phyloP scores from a whole-genome alignment of 1,140 invertebrate genomes.

The Euborellia annulipes region DNA sequence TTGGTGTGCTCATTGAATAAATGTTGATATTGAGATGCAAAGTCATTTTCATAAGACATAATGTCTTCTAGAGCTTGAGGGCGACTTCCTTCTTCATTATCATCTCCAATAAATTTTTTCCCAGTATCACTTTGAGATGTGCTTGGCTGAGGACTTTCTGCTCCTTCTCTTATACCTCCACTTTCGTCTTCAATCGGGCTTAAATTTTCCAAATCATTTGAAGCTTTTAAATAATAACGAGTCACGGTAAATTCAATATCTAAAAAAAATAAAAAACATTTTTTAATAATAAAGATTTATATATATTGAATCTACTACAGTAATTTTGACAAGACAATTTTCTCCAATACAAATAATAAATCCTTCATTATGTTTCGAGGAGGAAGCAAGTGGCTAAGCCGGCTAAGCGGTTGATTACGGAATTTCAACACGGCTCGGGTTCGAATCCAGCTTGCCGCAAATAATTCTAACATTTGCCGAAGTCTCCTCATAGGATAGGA shows the following conservation, averaged over 20 bases:
- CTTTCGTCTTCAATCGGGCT: conserved; percentile 16
- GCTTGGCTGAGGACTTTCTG: background rate
- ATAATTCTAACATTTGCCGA: no score
- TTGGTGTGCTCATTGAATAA: background rate
- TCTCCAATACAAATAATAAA: background rate
- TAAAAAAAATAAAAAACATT: conserved; percentile 25
- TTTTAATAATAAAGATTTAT: background rate
- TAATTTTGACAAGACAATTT: background rate
- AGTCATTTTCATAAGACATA: conserved; percentile 48
- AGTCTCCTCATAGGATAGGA: no score
- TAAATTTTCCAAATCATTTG: conserved; percentile 5
- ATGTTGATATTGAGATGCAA: conserved; percentile 20
- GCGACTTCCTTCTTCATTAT: conserved; percentile 20
- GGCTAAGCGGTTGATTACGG: background rate
- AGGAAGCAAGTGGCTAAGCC: background rate
- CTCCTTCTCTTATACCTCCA: no score
- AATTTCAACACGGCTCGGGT: background rate
- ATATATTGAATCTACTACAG: background rate
- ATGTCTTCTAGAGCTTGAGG: conserved; percentile 38
- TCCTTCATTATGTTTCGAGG: background rate
- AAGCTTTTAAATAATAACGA: conserved; percentile 19
- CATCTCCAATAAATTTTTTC: conserved; percentile 21
- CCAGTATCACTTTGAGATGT: conserved; percentile 30
- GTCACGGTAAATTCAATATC: conserved; percentile 44
- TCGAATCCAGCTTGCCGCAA: background rate